These are phyloP conservation scores for Dasyornis broadbenti DNA, from an alignment of 2,113 vertebrate species.

Conservation along the genomic window DNA sequence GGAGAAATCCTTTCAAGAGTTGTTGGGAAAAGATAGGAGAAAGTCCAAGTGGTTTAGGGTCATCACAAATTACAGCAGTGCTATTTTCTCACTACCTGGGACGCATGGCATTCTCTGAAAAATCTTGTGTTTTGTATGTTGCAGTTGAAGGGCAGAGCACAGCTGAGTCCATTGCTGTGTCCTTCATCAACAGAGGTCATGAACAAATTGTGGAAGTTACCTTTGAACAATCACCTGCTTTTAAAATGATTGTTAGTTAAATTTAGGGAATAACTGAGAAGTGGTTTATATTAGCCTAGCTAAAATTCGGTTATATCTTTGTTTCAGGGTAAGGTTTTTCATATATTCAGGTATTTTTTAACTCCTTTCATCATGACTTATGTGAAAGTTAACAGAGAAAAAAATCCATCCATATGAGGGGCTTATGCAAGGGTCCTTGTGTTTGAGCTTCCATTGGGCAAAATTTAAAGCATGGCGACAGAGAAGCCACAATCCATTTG, in stretches of 20 bases:
- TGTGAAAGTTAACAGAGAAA: background rate
- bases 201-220: background rate
- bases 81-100: background rate
- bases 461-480: background rate
- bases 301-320: background rate
- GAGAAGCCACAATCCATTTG: background rate
- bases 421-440: background rate
- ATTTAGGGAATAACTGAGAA: background rate
- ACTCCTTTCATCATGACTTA: background rate
- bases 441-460: background rate
- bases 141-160: background rate
- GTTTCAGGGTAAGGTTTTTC: background rate
- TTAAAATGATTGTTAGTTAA: background rate
- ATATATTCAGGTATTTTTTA: background rate
- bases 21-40: background rate
- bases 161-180: accelerated
- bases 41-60: background rate
- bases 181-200: background rate
- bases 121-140: background rate
- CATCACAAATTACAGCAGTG: background rate
- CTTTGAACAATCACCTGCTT: accelerated
- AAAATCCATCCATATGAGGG: background rate
- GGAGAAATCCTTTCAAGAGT: background rate
- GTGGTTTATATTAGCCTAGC: background rate
- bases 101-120: background rate